Evolutionary conservation across 2,888 invertebrate species (phyloP).

Genomic region (Agonum fuliginosum): DNA sequence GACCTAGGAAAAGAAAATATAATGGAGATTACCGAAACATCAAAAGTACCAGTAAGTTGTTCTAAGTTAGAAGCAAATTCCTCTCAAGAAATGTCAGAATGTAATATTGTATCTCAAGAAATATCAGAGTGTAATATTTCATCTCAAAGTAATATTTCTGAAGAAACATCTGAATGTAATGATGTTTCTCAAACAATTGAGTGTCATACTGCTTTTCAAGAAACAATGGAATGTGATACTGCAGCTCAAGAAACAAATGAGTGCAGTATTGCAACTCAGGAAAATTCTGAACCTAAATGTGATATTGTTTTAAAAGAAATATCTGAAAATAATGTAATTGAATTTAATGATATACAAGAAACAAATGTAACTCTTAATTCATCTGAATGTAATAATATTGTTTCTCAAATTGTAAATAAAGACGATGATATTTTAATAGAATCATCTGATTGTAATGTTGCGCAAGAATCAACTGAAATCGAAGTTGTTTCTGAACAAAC

Average conservation of each 20-base stretch:
- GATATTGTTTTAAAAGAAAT: neutral
- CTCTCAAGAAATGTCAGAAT: neutral
- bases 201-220: neutral
- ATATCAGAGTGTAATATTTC: neutral
- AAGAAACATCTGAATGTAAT: conserved; percentile 6
- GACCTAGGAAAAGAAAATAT: conserved; percentile 23
- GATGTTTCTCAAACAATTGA: neutral
- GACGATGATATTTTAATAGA: neutral
- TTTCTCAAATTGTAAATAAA: too few species aligned
- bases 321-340: neutral
- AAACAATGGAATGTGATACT: neutral
- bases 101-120: neutral
- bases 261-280: neutral
- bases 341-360: neutral
- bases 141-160: neutral
- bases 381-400: too few species aligned
- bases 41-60: neutral
- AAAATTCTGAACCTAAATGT: neutral
- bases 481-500: neutral
- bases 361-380: neutral
- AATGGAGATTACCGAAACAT: neutral
- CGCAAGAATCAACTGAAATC: neutral
- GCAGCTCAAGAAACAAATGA: too few species aligned
- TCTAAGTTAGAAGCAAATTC: conserved; percentile 5
- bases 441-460: neutral